Conservation (phyloP, 2,113 vertebrate species). For the Pelusios castaneus region DNA sequence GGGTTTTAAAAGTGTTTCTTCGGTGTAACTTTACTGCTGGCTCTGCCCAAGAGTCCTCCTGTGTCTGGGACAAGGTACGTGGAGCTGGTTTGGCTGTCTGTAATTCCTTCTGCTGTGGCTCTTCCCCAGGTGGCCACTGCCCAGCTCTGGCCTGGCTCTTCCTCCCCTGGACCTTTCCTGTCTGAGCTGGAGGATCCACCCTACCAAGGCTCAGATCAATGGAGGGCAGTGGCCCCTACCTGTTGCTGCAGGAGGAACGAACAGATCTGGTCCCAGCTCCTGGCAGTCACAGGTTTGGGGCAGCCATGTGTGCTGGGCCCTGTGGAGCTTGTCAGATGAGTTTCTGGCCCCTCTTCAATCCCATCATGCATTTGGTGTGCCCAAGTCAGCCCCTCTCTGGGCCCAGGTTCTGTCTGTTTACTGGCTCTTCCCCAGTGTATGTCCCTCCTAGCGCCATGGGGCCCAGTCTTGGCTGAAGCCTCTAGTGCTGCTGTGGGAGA, state of each 20-base stretch:
- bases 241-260: background rate
- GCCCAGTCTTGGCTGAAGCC: background rate
- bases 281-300: background rate
- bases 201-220: no score
- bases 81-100: no score
- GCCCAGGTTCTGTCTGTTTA: background rate
- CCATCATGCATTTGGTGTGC: no score
- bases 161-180: background rate
- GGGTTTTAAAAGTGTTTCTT: background rate
- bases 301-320: no score
- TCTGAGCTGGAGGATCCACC: background rate
- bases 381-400: background rate
- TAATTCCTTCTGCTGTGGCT: background rate
- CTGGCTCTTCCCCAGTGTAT: fast-evolving
- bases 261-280: background rate
- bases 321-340: background rate
- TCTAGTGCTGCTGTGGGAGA: background rate
- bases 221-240: no score
- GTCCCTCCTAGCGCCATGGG: fast-evolving
- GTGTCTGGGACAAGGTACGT: background rate
- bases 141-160: background rate
- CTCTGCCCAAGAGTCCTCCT: background rate
- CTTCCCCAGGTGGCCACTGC: background rate
- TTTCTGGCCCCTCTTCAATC: background rate
- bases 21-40: background rate